Evolutionary conservation across 2,797 vertebrate species (phyloP), one percentile per base, ranked within the genome.

Genomic region (Oryzias dopingdopingensis): DNA sequence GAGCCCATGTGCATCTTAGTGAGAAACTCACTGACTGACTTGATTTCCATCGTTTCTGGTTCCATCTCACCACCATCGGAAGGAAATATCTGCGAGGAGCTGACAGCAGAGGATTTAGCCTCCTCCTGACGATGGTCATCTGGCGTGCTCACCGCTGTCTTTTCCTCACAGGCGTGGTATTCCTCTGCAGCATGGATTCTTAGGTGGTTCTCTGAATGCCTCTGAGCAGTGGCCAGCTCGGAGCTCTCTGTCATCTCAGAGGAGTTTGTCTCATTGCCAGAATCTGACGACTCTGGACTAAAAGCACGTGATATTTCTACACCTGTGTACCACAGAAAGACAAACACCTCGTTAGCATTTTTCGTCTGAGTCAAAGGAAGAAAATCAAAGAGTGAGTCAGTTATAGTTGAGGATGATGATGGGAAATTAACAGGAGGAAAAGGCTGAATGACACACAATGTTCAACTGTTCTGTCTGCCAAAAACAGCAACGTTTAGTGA

Each of bases 231-330:
- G 1, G 95, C 93, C 89, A 97, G 84, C 90, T 99, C 97, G 17
- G 96, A 98, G 85, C 92, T 98, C 91, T 99, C 97, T 15, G 96
- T 99, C 96, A 98, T 98, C 94, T 99, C 97, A 15, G 97, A 99
- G 59, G 97, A 99, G 89, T 99, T 99, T 70, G 96, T 98, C 88
- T 99, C 97, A 80, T 99, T 99, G 85, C 96, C 96, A 77, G 97
- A 99, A 94, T 99, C 97, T 56, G 97, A 99, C 29, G 96, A 99
- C 85, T 98, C 97, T 1, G 96, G 97, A 81, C 97, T 99, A 93
- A 98, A 98, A 60, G 96, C 95, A 89, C 96, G 93, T 80, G 96
- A 93, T 90, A 98, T 96, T 92, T 95, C 94, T 92, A 98, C 95
- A 97, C 96, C 97, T 99, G 93, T 32, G 64, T 77, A 42, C 32